Evolutionary conservation across 2,113 vertebrate species (phyloP), one percentile per base, ranked within the genome.

Genomic region (Leptobrachium leishanense): DNA sequence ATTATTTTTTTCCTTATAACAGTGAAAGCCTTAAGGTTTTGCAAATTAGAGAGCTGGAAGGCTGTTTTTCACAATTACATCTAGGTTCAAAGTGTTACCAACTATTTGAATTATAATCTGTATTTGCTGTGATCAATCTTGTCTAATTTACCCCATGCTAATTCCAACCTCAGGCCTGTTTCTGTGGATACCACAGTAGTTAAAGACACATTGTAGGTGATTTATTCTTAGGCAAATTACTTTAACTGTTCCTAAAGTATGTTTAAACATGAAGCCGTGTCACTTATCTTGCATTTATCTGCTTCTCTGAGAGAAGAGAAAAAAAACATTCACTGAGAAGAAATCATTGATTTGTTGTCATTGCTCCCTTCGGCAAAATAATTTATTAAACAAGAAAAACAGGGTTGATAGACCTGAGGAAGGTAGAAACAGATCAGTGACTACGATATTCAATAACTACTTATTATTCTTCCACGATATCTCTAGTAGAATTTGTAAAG

Each of bases 101-200:
- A 59, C 55, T 13, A 59, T 12, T 59, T 50, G 11, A 13, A 13
- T 59, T 59, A 59, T 15, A 59, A 8, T 50, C 46, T 50, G 46
- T 50, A 50, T 50, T 8, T 8, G 8, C 13, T 59, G 55, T 59
- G 10, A 13, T 50, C 13, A 15, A 13, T 59, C 55, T 59, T 59
- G 55, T 59, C 55, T 59, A 15, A 59, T 59, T 59, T 59, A 59
- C 13, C 55, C 55, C 55, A 59, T 59, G 55, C 55, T 59, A 59
- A 59, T 59, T 59, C 11, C 55, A 11, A 59, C 11, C 55, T 59
- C 13, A 59, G 55, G 55, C 13, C 55, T 59, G 55, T 59, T 59
- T 2, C 55, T 59, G 55, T 59, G 55, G 55, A 59, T 59, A 59
- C 6, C 55, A 59, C 55, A 59, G 11, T 12, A 59, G 55, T 15